Percentiles rank a stretch among this genome's conserved stretches.
phyloP scores from a whole-genome alignment of 2,797 vertebrate species.

The Xiphophorus birchmanni region DNA sequence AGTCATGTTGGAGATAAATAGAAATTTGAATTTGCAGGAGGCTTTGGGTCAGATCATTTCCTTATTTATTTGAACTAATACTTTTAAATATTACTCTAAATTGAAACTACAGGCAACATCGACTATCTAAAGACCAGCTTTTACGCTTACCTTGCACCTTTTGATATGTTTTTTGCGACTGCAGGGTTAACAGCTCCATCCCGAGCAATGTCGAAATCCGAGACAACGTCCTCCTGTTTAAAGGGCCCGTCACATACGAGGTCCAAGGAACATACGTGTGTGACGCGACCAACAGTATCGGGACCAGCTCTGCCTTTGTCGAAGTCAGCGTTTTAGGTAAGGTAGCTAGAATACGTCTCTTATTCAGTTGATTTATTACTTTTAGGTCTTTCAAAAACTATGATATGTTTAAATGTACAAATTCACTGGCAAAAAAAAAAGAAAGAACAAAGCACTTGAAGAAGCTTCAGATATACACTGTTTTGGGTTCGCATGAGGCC shows the following conservation, averaged over 20 bases:
- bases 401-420: background rate
- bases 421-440: background rate
- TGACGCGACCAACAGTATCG: conserved; percentile 93
- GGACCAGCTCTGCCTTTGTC: conserved; percentile 88
- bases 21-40: background rate
- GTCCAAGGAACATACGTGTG: conserved; percentile 92
- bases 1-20: background rate
- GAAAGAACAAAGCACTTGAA: background rate
- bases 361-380: background rate
- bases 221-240: conserved; percentile 91
- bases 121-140: background rate
- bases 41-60: background rate
- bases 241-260: conserved; percentile 88
- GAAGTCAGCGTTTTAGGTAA: conserved; percentile 96
- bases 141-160: background rate
- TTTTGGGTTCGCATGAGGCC: too few species aligned
- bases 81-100: background rate
- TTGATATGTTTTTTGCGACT: background rate
- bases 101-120: background rate
- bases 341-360: conserved; percentile 24
- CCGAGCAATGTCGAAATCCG: conserved; percentile 87
- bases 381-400: background rate
- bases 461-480: background rate
- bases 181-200: conserved; percentile 90
- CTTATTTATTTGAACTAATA: background rate